Evolutionary conservation across 2,797 vertebrate species (phyloP), one percentile per base, ranked within the genome.

Genomic region (Mus minutoides): DNA sequence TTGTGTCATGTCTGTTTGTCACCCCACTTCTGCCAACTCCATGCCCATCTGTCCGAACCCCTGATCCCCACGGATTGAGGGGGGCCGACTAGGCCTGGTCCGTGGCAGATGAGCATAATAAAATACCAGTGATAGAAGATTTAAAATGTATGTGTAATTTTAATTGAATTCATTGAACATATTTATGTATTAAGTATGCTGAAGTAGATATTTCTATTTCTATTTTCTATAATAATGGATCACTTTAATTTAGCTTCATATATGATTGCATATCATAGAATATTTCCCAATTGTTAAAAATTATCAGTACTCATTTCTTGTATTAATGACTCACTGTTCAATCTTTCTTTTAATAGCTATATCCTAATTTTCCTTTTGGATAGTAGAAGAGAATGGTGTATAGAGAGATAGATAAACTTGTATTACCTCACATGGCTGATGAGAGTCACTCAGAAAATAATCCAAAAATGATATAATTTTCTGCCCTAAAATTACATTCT

Each of bases 81-180:
- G n/a, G n/a, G n/a, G n/a, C n/a, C n/a, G n/a, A n/a, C n/a, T n/a
- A n/a, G n/a, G n/a, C n/a, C n/a, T n/a, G n/a, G n/a, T n/a, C n/a
- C n/a, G n/a, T n/a, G n/a, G n/a, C n/a, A n/a, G n/a, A n/a, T 92
- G 46, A 31, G 14, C 91, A 58, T 64, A 90, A 40, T 43, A 71
- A 34, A 96, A 9, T 91, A 92, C 58, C 52, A 79, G 31, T 92
- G 40, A 76, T 58, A 77, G 22, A 76, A 89, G 40, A 91, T 64
- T 58, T 96, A 46, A 89, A 52, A 40, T 91, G n/a, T 37, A 49
- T 31, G 31, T 84, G 80, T 37, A 14, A 46, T 64, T 92, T 60
- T 88, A 56, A 43, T 92, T 80, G 64, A 67, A 26, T 89, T 83
- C 9, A 56, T 37, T 49, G 80, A 91, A n/a, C 14, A 93, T 34